phyloP scores from a whole-genome alignment of 2,797 vertebrate genomes.

The Melanotaenia parkinsoni region DNA sequence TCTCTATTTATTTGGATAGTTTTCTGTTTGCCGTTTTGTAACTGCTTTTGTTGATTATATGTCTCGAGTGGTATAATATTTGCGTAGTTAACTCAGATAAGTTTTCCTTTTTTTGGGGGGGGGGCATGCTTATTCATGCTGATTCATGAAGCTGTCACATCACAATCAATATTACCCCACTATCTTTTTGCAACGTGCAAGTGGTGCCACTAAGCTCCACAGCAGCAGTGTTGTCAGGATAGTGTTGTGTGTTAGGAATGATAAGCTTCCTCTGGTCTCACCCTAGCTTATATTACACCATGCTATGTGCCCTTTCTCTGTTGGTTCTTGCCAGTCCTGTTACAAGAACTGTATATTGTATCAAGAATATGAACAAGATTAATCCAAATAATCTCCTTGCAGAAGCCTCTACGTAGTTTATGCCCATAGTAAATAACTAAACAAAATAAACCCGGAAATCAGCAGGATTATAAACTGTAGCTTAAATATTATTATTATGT shows the following conservation, averaged over 20 bases:
- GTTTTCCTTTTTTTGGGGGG: too few relatives aligned
- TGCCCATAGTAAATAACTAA: constrained; percentile 3
- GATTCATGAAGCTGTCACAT: constrained; percentile 52
- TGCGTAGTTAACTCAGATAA: too few relatives aligned
- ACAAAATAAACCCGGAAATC: background rate
- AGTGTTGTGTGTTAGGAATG: constrained; percentile 46
- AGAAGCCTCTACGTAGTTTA: constrained; percentile 1
- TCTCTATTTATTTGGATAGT: too few relatives aligned
- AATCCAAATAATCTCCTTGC: constrained; percentile 16
- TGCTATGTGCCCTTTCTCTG: constrained; percentile 28
- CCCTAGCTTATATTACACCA: constrained; percentile 47
- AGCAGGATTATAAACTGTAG: constrained; percentile 5
- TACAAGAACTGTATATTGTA: constrained; percentile 15
- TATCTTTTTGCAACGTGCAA: constrained; percentile 4
- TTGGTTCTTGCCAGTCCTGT: constrained; percentile 16
- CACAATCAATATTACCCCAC: constrained; percentile 45
- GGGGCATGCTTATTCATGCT: constrained; percentile 20
- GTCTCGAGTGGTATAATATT: too few relatives aligned
- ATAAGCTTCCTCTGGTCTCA: constrained; percentile 54
- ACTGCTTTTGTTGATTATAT: too few relatives aligned
- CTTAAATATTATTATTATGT: constrained; percentile 4
- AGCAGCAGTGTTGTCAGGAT: constrained; percentile 36
- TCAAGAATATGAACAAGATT: constrained; percentile 6
- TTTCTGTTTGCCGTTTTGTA: too few relatives aligned
- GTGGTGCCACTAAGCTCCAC: constrained; percentile 21